A percentile compares a stretch with the other conserved stretches of the same genome.
phyloP scores from a whole-genome alignment of 2,113 vertebrate genomes.

The Calonectris borealis region DNA sequence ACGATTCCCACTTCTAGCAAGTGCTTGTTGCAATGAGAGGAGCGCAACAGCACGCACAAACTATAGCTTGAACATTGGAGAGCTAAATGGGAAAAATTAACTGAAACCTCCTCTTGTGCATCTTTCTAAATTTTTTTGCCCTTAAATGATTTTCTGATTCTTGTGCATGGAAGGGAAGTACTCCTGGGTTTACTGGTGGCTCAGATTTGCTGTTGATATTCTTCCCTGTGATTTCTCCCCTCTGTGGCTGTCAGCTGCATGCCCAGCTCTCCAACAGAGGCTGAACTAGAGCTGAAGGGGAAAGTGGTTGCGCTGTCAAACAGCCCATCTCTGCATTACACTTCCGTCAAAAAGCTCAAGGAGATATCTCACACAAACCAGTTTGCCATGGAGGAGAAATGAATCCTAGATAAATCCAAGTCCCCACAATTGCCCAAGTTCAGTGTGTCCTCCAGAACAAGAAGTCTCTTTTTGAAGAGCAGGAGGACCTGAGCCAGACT shows the following conservation, averaged over 20 bases:
- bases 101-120: neutral
- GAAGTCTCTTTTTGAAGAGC: neutral
- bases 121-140: neutral
- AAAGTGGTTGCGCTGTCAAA: neutral
- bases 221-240: neutral
- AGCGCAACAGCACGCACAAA: neutral
- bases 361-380: neutral
- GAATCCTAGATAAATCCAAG: neutral
- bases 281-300: neutral
- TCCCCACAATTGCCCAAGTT: neutral
- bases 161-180: neutral
- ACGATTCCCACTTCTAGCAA: neutral
- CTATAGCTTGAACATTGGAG: neutral
- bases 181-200: neutral
- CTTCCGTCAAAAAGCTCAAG: neutral
- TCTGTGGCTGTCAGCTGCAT: neutral
- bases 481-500: neutral
- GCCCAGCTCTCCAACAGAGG: neutral
- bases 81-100: neutral
- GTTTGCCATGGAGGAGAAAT: neutral
- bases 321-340: neutral
- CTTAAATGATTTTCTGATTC: neutral
- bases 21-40: neutral
- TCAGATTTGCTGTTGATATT: neutral
- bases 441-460: neutral